Evolutionary conservation across 2,797 vertebrate species (phyloP).

Genomic region (Sebastes itinus): DNA sequence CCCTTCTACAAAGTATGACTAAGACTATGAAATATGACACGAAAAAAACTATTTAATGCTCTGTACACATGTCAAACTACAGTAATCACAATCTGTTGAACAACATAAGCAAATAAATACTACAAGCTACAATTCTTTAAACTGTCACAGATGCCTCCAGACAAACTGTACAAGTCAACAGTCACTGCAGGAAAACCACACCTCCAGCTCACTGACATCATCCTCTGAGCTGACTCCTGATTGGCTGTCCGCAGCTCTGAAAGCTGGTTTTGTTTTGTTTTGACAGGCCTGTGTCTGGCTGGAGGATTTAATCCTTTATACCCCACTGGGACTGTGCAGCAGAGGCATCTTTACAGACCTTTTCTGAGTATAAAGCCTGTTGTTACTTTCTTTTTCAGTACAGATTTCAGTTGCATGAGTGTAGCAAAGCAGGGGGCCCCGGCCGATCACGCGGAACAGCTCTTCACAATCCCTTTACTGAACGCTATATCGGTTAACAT

Average conservation of each 20-base stretch:
- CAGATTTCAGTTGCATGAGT: constrained; percentile 42
- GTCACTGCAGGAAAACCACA: constrained; percentile 16
- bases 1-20: not conserved
- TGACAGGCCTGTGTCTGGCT: constrained; percentile 65
- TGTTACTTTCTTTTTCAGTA: constrained; percentile 57
- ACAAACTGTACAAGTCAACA: constrained; percentile 13
- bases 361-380: constrained; percentile 62
- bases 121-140: not conserved
- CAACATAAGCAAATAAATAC: not conserved
- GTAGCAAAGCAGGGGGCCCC: constrained; percentile 36
- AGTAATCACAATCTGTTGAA: not conserved
- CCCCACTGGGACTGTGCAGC: constrained; percentile 57
- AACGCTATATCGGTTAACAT: not conserved
- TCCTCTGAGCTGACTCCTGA: constrained; percentile 39
- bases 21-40: not conserved
- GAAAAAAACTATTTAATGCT: not conserved
- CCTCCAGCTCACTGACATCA: constrained; percentile 62
- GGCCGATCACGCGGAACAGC: constrained; percentile 24
- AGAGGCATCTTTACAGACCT: constrained; percentile 66
- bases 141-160: not conserved
- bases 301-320: constrained; percentile 72
- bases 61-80: not conserved
- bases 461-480: constrained; percentile 23
- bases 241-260: constrained; percentile 59
- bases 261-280: constrained; percentile 72